Evolutionary conservation across 2,797 vertebrate genomes (phyloP).

Genomic region (Crypturellus tataupa): DNA sequence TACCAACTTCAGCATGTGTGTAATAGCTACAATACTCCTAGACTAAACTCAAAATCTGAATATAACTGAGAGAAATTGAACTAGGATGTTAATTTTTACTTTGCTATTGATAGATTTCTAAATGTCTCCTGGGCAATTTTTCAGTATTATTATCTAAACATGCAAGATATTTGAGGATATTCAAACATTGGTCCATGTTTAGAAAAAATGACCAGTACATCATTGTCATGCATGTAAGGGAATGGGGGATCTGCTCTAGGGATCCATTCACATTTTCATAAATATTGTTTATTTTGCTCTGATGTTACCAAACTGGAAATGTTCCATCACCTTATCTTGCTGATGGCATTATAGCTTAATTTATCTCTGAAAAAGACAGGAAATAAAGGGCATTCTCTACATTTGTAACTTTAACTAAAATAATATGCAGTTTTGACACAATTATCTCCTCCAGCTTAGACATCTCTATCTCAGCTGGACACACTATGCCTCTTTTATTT

Average conservation of each 20-base stretch:
- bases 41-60: background rate
- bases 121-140: background rate
- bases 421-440: background rate
- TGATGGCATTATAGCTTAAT: background rate
- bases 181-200: background rate
- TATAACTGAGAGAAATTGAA: background rate
- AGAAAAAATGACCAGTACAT: conserved; percentile 8
- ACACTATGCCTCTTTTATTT: background rate
- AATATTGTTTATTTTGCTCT: background rate
- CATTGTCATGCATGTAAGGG: background rate
- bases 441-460: background rate
- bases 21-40: conserved; percentile 3
- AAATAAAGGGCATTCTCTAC: background rate
- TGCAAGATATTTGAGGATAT: background rate
- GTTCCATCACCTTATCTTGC: background rate
- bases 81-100: background rate
- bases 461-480: background rate
- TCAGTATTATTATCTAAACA: background rate
- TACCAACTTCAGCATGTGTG: conserved; percentile 94
- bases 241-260: background rate
- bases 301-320: background rate
- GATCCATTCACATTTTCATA: background rate
- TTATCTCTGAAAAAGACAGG: background rate
- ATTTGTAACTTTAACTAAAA: conserved; percentile 5
- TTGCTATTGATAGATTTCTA: conserved; percentile 8